Base-by-base conservation (phyloP, 2,113 vertebrate genomes). In the Prietella phreatophila region DNA sequence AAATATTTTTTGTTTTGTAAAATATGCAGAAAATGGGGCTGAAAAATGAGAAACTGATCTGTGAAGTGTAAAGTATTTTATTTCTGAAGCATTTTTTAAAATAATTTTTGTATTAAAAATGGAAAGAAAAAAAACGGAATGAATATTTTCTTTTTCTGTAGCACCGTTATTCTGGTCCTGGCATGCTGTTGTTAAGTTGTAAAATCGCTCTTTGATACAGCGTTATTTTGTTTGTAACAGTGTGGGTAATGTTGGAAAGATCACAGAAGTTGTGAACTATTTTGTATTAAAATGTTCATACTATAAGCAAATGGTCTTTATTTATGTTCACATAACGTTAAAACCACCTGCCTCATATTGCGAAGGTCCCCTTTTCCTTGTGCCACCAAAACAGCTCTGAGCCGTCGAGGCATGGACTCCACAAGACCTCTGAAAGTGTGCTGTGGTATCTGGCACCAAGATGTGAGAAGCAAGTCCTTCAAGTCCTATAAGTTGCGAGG, bases 31-130 rank as follows among this genome's bases (percentile, higher is more conserved):
- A 60, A 88, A 33, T 89, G 88, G 36, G 88, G 82, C 36, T 80
- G 56, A 83, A 80, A 76, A 15, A 79, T 89, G 84, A 83, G 8
- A 89, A 90, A 91, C 86, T 85, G 89, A 92, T 89, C 86, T 93
- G 92, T 94, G 91, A 94, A 93, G 90, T 95, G 94, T 95, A 95
- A 92, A 94, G 94, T 94, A 94, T 95, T 94, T 94, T 95, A 91
- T 93, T 90, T 92, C 87, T 82, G 85, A 67, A 69, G 88, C 36
- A 42, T 88, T 94, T 94, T 93, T 55, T 36, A 36, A 36, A 36
- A 89, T 92, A 91, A 86, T 73, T 93, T 95, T 95, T 94, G 56
- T 94, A 92, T 82, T 33, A 56, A 25, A 60, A 14, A 56, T 30
- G 3, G 91, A 91, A 91, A 92, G 90, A 91, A n/a, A 73, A 36